Evolutionary conservation across 2,113 vertebrate genomes (phyloP).

Genomic region (Benitochromis conjunctus): DNA sequence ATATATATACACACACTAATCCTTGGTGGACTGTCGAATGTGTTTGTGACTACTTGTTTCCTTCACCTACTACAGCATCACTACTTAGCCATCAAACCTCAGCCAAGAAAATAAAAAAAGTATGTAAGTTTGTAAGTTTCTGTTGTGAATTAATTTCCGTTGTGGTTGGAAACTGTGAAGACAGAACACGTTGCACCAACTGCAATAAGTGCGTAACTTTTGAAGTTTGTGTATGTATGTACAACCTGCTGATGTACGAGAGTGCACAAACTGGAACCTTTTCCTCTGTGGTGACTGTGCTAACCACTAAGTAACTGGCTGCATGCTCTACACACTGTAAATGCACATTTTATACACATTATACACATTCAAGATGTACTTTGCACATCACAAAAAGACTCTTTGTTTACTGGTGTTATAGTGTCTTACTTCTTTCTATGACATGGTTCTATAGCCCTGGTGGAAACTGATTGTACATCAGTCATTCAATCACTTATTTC

Average conservation of each 20-base stretch:
- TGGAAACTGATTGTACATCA: background rate
- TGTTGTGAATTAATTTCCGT: background rate
- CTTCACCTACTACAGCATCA: background rate
- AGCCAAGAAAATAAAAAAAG: background rate
- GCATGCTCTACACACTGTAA: background rate
- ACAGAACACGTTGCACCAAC: fast-evolving
- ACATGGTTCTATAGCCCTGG: background rate
- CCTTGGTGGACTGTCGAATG: too few species aligned
- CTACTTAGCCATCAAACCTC: background rate
- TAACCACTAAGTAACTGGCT: background rate
- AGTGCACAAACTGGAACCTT: background rate
- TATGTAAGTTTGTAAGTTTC: background rate
- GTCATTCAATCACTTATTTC: background rate
- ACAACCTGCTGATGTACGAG: fast-evolving
- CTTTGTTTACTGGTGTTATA: background rate
- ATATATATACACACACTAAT: too few species aligned
- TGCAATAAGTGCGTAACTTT: fast-evolving
- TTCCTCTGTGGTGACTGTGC: background rate
- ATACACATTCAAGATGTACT: background rate
- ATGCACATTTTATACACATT: background rate
- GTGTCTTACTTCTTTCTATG: background rate
- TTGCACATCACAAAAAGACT: background rate
- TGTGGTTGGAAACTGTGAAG: background rate
- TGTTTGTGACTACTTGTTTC: background rate
- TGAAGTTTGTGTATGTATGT: background rate